Base-by-base conservation (phyloP, 2,113 vertebrate genomes). In the Tautogolabrus adspersus region DNA sequence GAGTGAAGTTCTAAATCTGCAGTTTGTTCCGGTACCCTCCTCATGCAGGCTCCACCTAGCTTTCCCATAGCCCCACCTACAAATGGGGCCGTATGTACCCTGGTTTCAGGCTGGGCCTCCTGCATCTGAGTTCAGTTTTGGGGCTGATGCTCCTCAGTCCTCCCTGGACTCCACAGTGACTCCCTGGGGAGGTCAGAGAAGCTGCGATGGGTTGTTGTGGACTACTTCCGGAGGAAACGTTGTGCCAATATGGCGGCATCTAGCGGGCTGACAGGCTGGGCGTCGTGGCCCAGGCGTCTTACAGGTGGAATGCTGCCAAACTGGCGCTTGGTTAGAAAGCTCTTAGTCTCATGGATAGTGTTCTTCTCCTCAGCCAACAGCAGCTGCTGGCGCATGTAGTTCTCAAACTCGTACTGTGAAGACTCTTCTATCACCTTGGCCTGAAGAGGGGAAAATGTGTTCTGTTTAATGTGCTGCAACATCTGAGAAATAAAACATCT, bases 321-420 rank as follows among this genome's bases (percentile, higher is more conserved):
- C 87, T 97, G 98, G 56, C 97, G 94, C 93, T 97, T 97, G 83
- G 95, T 95, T 3, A 95, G 95, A 93, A 97, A 98, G 93, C 95
- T 94, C 91, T 98, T 98, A 90, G 96, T 96, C 90, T 98, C 97
- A 0, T 98, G 97, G 37, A 96, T 92, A 76, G 96, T 97, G 95
- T 97, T 98, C 91, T 99, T 99, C 92, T 99, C 98, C 91, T 99
- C 98, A 0, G 98, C 98, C 93, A 99, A 88, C 89, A 99, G 90
- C 87, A 99, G 94, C 94, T 99, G 98, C 94, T 99, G 98, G 57
- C 98, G 95, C 98, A 99, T 99, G 95, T 99, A 99, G 95, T 97
- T 98, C 94, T 99, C 98, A 16, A 99, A 99, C 89, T 99, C 98
- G 0, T 99, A 99, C 92, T 99, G 98, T 0, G 98, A 99, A 38